Conservation (phyloP, 2,797 vertebrate species). For the Ctenosaura bakeri region DNA sequence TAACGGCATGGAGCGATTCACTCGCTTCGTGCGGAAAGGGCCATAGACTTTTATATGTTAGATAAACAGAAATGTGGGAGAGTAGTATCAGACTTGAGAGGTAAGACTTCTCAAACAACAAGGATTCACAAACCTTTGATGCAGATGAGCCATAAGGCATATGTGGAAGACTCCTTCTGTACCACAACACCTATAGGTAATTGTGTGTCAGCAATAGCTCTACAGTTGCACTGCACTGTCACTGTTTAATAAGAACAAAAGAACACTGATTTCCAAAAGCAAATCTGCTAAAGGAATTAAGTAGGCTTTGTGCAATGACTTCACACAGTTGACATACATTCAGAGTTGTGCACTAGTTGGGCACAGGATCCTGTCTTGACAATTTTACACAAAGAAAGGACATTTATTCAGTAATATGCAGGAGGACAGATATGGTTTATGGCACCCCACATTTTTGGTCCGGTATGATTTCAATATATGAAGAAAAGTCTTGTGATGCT, state of each 20-base stretch:
- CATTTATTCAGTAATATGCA: constrained; percentile 42
- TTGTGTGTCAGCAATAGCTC: constrained; percentile 13
- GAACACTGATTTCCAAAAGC: constrained; percentile 14
- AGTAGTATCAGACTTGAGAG: background rate
- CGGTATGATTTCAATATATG: constrained; percentile 40
- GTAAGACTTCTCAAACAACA: background rate
- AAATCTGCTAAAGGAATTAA: background rate
- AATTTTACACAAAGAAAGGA: constrained; percentile 44
- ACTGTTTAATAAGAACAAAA: background rate
- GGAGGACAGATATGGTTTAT: constrained; percentile 57
- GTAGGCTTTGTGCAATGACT: constrained; percentile 11
- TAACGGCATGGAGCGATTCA: too few species aligned
- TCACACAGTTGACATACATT: background rate
- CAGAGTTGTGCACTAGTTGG: background rate
- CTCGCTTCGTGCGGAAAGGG: too few species aligned
- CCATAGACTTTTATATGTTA: too few species aligned
- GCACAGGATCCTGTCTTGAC: constrained; percentile 35
- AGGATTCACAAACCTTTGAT: background rate
- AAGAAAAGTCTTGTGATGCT: constrained; percentile 52
- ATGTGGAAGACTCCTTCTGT: background rate
- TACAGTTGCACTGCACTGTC: background rate
- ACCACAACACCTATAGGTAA: background rate
- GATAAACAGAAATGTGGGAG: too few species aligned
- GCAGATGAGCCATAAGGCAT: background rate
- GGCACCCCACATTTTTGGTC: constrained; percentile 37